Evolutionary conservation across 2,113 vertebrate genomes (phyloP).

Genomic region (Pampusana beccarii): DNA sequence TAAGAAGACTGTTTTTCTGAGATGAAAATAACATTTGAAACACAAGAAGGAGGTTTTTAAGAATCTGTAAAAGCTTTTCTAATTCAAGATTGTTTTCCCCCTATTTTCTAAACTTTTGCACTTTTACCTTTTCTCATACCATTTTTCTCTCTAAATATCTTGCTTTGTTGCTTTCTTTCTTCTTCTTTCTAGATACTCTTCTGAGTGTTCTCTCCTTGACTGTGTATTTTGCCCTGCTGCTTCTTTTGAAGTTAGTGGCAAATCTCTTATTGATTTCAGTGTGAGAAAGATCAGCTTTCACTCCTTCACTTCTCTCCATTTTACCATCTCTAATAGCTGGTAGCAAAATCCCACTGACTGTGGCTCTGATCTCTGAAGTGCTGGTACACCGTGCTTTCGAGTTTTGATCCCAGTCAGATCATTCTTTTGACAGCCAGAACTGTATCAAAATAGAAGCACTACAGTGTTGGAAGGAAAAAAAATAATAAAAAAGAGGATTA

Average conservation of each 20-base stretch:
- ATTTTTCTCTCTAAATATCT: background rate
- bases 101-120: background rate
- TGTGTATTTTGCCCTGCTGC: conserved; percentile 14
- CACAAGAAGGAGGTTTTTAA: background rate
- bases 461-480: background rate
- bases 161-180: background rate
- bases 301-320: background rate
- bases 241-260: conserved; percentile 47
- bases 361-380: conserved; percentile 57
- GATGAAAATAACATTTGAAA: background rate
- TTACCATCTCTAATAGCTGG: conserved; percentile 46
- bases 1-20: background rate
- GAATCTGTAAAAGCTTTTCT: background rate
- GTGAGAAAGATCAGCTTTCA: conserved; percentile 21
- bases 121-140: background rate
- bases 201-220: background rate
- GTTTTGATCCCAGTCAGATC: conserved; percentile 47
- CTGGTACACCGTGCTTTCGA: conserved; percentile 10
- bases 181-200: background rate
- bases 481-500: background rate
- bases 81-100: background rate
- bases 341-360: conserved; percentile 57
- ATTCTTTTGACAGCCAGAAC: conserved; percentile 13
- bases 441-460: conserved; percentile 24
- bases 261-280: conserved; percentile 52